Conservation (phyloP, 2,797 vertebrate species). For the Microhierax caerulescens region DNA sequence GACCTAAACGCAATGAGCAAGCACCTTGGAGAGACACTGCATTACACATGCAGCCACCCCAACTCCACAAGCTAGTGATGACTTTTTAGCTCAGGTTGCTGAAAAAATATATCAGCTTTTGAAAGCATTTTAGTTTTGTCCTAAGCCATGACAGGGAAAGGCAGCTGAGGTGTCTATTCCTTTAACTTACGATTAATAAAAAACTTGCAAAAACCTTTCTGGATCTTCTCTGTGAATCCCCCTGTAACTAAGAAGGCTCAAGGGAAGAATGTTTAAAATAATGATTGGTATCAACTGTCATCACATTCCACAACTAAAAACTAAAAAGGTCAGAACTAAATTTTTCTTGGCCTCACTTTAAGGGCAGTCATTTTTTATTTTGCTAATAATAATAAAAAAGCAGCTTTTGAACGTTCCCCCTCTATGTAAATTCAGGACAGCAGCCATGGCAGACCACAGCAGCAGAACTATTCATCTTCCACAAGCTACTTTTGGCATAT, state of each 20-base stretch:
- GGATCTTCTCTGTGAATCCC: conserved; percentile 41
- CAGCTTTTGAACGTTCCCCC: conserved; percentile 68
- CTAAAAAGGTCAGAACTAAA: conserved; percentile 66
- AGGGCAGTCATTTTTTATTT: conserved; percentile 72
- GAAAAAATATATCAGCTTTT: not conserved
- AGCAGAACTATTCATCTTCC: conserved; percentile 72
- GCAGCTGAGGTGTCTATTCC: conserved; percentile 17
- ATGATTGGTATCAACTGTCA: conserved; percentile 71
- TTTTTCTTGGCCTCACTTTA: conserved; percentile 74
- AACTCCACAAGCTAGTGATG: not conserved
- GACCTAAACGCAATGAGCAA: fast-evolving
- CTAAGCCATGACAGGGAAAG: not conserved
- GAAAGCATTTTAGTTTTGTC: not conserved
- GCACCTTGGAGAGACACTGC: not conserved
- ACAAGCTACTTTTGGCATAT: conserved; percentile 69
- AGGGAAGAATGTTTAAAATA: conserved; percentile 68
- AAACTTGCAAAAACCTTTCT: conserved; percentile 1
- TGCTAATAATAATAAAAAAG: conserved; percentile 62
- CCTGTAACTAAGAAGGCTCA: conserved; percentile 66
- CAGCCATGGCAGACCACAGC: conserved; percentile 73
- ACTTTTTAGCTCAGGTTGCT: not conserved
- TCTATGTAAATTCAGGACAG: conserved; percentile 73
- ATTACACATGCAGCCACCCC: not conserved
- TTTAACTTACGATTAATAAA: not conserved
- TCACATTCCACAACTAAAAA: conserved; percentile 73